Evolutionary conservation across 2,888 invertebrate species (phyloP), one percentile per base, ranked within the genome.

Genomic region (Pomacea canaliculata): DNA sequence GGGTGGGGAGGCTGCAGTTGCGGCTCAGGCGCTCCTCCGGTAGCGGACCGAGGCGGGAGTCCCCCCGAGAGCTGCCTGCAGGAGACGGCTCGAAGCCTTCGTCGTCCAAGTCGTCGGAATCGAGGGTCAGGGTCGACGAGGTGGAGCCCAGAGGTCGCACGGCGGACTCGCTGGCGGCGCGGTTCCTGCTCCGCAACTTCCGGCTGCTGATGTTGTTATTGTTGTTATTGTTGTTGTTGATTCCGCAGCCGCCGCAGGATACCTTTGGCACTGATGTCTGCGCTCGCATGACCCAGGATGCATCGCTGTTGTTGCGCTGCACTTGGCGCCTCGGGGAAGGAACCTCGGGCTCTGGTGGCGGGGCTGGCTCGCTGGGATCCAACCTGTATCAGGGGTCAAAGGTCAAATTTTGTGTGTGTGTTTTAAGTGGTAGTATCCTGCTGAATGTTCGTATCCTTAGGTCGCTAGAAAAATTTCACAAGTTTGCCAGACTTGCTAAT

Each of bases 211-310:
- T n/a, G 23, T 23, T 23, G 23, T 23, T 23, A 13, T 56, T 56
- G 48, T 9, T 7, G 60, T 19, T 27, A n/a, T 60, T 65, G 18
- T 74, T 56, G 18, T 23, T 23, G 8, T 37, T 66, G 10, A 59
- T 49, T n/a, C 74, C 68, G 63, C 69, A 68, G 69, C 60, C 46
- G 63, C 74, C 68, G 27, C 74, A 67, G 48, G 27, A 8, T 1
- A 60, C 48, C 48, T 18, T 46, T 60, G 68, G 48, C 19, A 68
- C 59, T 49, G 68, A 27, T 69, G 68, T 74, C 49, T 74, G 68
- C 60, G 74, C 74, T 16, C 74, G 74, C 74, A 62, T 62, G 62
- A 68, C 69, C 74, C 74, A 74, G 10, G 74, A 74, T 3, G 74
- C 68, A n/a, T 69, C 68, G 74, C 74, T 74, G 16, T 69, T 69